Evolutionary conservation across 2,797 vertebrate genomes (phyloP).

Genomic region (Micrastur ruficollis): DNA sequence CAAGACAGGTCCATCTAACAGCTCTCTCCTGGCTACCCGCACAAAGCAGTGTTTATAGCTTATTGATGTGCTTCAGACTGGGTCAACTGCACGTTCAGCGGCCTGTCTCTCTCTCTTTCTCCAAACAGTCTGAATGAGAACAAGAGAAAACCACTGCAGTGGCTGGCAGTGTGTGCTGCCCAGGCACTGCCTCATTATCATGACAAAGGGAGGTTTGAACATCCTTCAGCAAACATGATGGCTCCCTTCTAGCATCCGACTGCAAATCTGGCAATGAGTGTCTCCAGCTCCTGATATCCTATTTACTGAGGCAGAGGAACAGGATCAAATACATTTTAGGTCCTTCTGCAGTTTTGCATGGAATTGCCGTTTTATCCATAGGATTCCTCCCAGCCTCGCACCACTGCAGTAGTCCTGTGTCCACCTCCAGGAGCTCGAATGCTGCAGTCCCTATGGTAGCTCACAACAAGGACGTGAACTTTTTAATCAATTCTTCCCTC

Average conservation of each 20-base stretch:
- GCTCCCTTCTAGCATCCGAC: not conserved
- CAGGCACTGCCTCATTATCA: slow-evolving; percentile 34
- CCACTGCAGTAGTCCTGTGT: not conserved
- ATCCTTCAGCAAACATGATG: not conserved
- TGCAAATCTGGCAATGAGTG: not conserved
- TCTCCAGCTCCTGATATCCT: not conserved
- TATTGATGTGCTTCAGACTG: not conserved
- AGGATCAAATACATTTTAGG: not conserved
- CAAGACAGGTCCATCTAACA: not conserved
- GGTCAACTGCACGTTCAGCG: not conserved
- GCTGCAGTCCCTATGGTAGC: not conserved
- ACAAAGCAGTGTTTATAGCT: not conserved
- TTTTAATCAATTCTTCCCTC: not conserved
- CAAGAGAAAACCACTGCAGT: not conserved
- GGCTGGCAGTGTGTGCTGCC: slow-evolving; percentile 29
- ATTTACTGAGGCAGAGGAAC: not conserved
- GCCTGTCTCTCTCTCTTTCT: not conserved
- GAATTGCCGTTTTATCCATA: not conserved
- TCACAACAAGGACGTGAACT: not conserved
- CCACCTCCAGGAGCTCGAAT: not conserved
- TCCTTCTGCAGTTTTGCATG: not conserved
- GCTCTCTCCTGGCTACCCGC: not conserved
- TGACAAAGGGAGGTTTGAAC: slow-evolving; percentile 31
- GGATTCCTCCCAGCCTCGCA: not conserved
- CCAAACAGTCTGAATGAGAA: not conserved